Evolutionary conservation across 2,113 vertebrate species (phyloP), one percentile per base, ranked within the genome.

Genomic region (Platycercus adscitus): DNA sequence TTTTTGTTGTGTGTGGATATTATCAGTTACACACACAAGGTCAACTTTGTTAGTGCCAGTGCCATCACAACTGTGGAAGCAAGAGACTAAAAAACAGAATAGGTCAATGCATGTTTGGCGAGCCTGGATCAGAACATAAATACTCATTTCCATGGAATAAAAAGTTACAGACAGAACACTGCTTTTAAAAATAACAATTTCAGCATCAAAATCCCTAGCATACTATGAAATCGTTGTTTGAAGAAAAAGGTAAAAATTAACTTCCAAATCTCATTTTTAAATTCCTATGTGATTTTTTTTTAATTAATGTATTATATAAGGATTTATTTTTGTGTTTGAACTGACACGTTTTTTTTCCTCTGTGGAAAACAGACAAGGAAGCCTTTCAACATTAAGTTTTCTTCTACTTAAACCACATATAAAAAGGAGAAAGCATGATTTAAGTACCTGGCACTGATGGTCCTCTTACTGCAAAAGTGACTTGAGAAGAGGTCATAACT

Each of bases 381-480:
- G 23, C 3, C 25, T 86, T 31, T 44, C 37, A 86, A 72, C 9
- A 41, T 20, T 44, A 23, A 7, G 6, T 82, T 39, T 53, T 80
- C 26, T 68, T 80, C 17, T 64, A 91, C 7, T 29, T 41, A 76
- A 86, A 60, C 9, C n/a, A 52, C 1, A 70, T 3, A 79, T 23
- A 31, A 77, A 84, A 71, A 81, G 12, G 8, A 88, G 9, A 85
- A 82, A 66, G 16, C 11, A 50, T 25, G 13, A 80, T 80, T 81
- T 81, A 37, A 71, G 91, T 98, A 99, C 99, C 99, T 98, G 98
- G 97, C 58, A 97, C 96, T 61, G 98, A 98, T n/a, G 97, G 91
- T 96, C 99, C 99, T 97, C 97, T 98, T 80, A 99, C 91, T 95
- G 97, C 91, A 96, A 99, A 98, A 58, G 98, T 99, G 85, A 99